Conservation (phyloP, 2,888 invertebrate species). For the Adineta ricciae region DNA sequence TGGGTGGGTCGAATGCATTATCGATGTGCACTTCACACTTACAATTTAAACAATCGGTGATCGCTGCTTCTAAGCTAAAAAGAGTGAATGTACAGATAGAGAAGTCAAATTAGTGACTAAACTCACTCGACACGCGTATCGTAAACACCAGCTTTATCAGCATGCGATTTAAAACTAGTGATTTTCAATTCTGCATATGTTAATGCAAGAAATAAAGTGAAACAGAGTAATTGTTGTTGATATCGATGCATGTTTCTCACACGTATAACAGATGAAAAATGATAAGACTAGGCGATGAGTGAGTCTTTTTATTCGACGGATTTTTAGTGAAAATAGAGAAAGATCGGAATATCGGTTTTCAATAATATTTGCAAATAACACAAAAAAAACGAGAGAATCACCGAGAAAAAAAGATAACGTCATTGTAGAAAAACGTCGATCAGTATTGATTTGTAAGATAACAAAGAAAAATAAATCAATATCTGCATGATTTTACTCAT, state of each 20-base stretch:
- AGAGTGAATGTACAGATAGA: background rate
- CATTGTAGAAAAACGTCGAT: background rate
- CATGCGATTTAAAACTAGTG: too few species aligned
- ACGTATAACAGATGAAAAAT: background rate
- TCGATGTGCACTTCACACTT: background rate
- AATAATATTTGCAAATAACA: background rate
- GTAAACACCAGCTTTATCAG: background rate
- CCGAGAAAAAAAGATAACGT: background rate
- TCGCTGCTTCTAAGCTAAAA: background rate
- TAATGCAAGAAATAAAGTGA: background rate
- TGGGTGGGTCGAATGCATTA: background rate
- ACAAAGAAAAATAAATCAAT: too few species aligned
- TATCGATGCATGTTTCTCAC: background rate
- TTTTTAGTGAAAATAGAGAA: background rate
- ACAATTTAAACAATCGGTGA: background rate
- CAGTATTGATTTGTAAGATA: background rate
- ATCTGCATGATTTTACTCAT: too few species aligned
- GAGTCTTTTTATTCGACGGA: background rate
- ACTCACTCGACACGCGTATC: background rate
- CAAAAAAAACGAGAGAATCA: background rate
- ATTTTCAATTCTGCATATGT: background rate
- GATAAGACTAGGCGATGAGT: background rate
- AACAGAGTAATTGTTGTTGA: background rate
- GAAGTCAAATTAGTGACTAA: background rate
- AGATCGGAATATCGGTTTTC: background rate